Evolutionary conservation across 2,797 vertebrate species (phyloP).

Genomic region (Allobates femoralis): DNA sequence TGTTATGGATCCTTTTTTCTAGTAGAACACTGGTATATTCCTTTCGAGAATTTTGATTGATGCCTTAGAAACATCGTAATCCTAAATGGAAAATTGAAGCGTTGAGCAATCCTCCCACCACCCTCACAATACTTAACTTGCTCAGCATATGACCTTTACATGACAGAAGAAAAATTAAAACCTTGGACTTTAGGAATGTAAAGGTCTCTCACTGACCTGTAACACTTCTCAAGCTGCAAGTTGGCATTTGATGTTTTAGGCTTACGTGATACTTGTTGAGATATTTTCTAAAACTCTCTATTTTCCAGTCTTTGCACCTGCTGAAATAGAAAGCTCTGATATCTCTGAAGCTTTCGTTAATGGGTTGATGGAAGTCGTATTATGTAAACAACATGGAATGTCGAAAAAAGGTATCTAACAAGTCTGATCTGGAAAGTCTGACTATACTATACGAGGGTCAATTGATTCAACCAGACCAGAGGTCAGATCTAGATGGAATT

Average conservation of each 20-base stretch:
- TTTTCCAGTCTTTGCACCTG: slow-evolving; percentile 67
- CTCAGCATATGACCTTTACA: slow-evolving; percentile 44
- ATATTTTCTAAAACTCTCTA: slow-evolving; percentile 34
- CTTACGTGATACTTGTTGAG: slow-evolving; percentile 48
- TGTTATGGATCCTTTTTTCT: background rate
- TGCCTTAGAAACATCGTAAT: slow-evolving; percentile 36
- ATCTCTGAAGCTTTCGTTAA: slow-evolving; percentile 61
- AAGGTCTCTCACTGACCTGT: slow-evolving; percentile 52
- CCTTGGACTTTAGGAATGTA: slow-evolving; percentile 53
- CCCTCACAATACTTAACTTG: slow-evolving; percentile 53
- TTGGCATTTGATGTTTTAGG: slow-evolving; percentile 65
- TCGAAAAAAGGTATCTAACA: slow-evolving; percentile 70
- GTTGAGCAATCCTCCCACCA: slow-evolving; percentile 15
- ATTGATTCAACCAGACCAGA: slow-evolving; percentile 80
- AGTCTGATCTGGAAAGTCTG: slow-evolving; percentile 72
- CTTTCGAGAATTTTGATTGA: slow-evolving; percentile 10
- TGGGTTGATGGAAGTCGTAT: slow-evolving; percentile 63
- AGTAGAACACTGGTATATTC: background rate
- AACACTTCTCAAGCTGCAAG: slow-evolving; percentile 40
- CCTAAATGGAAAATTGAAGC: slow-evolving; percentile 16
- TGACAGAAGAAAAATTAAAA: slow-evolving; percentile 62
- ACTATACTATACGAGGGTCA: slow-evolving; percentile 75
- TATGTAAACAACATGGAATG: slow-evolving; percentile 74
- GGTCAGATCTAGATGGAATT: slow-evolving; percentile 85
- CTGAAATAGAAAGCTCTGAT: slow-evolving; percentile 65